Evolutionary conservation across 2,113 vertebrate genomes (phyloP).

Genomic region (Chrysemys picta): DNA sequence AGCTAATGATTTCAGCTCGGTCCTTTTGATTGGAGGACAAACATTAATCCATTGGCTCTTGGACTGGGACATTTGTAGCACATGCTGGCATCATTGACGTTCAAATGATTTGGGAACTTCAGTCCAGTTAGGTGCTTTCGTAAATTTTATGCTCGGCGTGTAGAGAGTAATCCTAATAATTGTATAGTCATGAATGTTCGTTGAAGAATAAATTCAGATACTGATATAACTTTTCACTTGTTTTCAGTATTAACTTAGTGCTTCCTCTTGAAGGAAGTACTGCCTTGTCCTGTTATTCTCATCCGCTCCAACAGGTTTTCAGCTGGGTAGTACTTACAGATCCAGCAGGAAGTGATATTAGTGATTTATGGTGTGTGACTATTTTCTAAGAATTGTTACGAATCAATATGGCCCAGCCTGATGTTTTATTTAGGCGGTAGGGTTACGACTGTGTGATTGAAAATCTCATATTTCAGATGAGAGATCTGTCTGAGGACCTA

Average conservation of each 20-base stretch:
- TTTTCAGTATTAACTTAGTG: neutral
- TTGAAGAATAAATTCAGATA: neutral
- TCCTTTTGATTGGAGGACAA: neutral
- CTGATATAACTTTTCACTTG: neutral
- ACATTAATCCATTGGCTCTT: neutral
- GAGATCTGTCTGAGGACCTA: neutral
- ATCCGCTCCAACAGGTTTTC: neutral
- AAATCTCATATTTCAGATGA: neutral
- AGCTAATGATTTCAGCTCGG: neutral
- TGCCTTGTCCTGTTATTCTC: neutral
- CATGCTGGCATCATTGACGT: neutral
- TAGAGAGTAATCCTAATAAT: neutral
- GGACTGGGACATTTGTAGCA: neutral
- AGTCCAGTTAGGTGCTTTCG: neutral
- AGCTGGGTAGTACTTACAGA: neutral
- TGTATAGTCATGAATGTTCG: neutral
- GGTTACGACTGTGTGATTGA: neutral
- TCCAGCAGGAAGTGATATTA: neutral
- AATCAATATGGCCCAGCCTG: neutral
- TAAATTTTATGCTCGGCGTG: neutral
- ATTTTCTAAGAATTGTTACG: neutral
- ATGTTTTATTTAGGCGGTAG: neutral
- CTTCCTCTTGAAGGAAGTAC: neutral
- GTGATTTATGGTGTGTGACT: neutral
- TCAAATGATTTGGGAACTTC: neutral